Conservation (phyloP, 2,113 vertebrate genomes). For the Argyrosomus japonicus region DNA sequence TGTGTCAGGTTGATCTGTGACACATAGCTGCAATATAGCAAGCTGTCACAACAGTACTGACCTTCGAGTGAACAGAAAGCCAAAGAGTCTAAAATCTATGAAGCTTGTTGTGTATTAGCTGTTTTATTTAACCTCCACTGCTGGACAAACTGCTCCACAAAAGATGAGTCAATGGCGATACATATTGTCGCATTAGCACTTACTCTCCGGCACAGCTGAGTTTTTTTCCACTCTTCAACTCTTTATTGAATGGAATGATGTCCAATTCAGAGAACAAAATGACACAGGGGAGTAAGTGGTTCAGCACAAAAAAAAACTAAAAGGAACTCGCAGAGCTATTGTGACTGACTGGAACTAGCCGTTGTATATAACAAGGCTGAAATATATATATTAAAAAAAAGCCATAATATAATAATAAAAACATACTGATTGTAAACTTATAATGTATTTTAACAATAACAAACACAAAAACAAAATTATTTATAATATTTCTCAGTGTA, state of each 20-base stretch:
- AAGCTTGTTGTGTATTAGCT: neutral
- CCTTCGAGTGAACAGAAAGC: neutral
- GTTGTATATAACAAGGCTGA: no score
- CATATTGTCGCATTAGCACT: neutral
- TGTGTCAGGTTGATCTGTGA: neutral
- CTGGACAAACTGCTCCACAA: neutral
- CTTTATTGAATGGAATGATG: neutral
- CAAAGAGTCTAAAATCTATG: neutral
- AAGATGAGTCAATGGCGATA: neutral
- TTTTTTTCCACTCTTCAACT: neutral
- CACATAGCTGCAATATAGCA: neutral
- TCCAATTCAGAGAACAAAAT: neutral
- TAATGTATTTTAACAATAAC: neutral
- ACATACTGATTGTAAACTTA: neutral
- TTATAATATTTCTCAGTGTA: no score
- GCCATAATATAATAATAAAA: no score
- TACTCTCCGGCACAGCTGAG: neutral
- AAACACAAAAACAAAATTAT: neutral
- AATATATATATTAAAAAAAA: no score
- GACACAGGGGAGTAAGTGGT: neutral
- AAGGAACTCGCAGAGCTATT: neutral
- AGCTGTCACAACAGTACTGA: neutral
- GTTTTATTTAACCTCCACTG: neutral
- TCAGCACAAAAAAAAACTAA: neutral
- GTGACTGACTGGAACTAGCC: neutral